A percentile compares a stretch with the other conserved stretches of the same genome.
Evolutionary conservation across 1,140 invertebrate genomes (phyloP).

Genomic region (Drosophila saltans): DNA sequence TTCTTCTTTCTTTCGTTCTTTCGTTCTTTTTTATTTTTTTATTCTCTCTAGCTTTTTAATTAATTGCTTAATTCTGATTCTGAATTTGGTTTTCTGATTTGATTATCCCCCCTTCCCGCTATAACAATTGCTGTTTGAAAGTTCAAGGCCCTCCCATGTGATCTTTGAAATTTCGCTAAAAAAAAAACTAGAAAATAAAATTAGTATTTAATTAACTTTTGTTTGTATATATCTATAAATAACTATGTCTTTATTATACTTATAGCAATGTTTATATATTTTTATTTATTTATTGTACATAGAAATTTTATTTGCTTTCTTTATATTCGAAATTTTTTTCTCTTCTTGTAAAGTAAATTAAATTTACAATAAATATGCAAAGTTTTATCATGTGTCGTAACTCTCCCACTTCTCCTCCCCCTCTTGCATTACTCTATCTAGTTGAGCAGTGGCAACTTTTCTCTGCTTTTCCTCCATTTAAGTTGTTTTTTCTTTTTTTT

Average conservation of each 20-base stretch:
- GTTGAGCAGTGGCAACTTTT: slow-evolving; percentile 39
- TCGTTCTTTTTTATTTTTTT: neutral
- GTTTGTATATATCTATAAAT: too few relatives aligned
- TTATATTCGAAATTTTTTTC: neutral
- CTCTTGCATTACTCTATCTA: neutral
- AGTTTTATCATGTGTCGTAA: neutral
- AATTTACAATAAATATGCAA: slow-evolving; percentile 31
- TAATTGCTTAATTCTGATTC: slow-evolving; percentile 16
- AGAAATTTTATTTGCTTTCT: neutral
- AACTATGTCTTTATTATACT: too few relatives aligned
- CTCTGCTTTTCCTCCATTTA: slow-evolving; percentile 31
- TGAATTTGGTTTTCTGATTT: slow-evolving; percentile 17
- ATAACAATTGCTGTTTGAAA: neutral
- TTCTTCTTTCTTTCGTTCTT: neutral
- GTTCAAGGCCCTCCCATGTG: slow-evolving; percentile 3
- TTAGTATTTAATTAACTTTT: too few relatives aligned
- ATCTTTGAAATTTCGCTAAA: neutral
- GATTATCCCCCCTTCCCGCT: neutral
- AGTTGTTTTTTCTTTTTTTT: slow-evolving; percentile 38
- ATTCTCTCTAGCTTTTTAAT: slow-evolving; percentile 11
- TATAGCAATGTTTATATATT: too few relatives aligned
- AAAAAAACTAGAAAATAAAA: neutral
- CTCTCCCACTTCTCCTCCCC: too few relatives aligned
- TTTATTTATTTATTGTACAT: neutral
- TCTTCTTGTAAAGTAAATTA: slow-evolving; percentile 21